Evolutionary conservation across 2,113 vertebrate genomes (phyloP).

Genomic region (Colistium nudipinnis): DNA sequence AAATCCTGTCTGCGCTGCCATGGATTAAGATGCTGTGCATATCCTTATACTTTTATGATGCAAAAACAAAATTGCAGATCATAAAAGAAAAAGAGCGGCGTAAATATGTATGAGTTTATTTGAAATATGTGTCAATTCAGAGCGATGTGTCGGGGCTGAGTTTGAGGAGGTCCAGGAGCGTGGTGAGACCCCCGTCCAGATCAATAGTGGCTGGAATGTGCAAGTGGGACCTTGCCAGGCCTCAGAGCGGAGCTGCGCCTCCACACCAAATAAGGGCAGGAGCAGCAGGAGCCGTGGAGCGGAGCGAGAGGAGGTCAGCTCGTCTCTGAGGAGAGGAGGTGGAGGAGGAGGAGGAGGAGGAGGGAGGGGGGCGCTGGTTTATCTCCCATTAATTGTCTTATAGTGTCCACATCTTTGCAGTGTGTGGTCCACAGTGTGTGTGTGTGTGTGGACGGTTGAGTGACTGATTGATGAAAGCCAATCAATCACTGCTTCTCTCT

Average conservation of each 20-base stretch:
- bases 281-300: constrained; percentile 61
- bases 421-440: neutral
- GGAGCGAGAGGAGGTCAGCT: constrained; percentile 47
- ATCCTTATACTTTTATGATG: no score
- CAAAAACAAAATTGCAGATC: no score
- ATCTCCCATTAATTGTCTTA: constrained; percentile 27
- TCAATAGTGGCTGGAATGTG: constrained; percentile 74
- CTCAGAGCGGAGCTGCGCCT: constrained; percentile 62
- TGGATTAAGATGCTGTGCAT: no score
- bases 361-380: constrained; percentile 7
- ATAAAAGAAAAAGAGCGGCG: no score
- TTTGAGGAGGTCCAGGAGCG: constrained; percentile 38
- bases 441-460: neutral
- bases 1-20: no score
- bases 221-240: constrained; percentile 53
- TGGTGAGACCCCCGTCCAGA: constrained; percentile 67
- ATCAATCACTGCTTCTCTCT: neutral
- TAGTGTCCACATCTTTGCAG: neutral
- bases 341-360: no score
- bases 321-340: constrained; percentile 31
- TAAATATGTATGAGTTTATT: no score
- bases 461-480: no score
- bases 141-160: neutral
- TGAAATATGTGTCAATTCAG: no score
- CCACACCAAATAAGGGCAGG: constrained; percentile 80